Percentiles rank a stretch among this genome's conserved stretches.
Conservation (phyloP, 2,113 vertebrate genomes). For the Alethe castanea region DNA sequence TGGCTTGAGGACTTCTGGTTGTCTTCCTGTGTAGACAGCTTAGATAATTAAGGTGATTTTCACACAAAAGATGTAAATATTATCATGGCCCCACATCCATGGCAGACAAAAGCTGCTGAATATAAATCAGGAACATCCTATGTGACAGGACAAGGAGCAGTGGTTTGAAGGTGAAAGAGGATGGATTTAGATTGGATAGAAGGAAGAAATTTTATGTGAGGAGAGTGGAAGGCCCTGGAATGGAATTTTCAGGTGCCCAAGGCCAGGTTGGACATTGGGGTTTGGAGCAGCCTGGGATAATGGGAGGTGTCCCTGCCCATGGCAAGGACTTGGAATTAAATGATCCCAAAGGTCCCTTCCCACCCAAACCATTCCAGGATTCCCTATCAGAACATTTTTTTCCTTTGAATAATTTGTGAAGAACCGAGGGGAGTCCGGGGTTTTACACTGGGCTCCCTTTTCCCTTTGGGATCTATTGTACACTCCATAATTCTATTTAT, state of each 20-base stretch:
- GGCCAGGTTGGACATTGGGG: fast-evolving
- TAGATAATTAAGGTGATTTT: background rate
- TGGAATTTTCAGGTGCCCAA: background rate
- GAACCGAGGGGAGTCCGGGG: fast-evolving
- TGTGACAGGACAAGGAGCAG: background rate
- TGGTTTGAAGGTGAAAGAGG: background rate
- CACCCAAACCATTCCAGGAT: background rate
- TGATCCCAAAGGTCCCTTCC: background rate
- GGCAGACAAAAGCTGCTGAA: background rate
- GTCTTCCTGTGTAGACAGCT: background rate
- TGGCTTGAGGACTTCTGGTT: background rate
- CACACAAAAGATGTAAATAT: background rate
- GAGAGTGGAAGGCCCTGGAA: fast-evolving
- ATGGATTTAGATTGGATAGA: background rate
- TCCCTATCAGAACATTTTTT: fast-evolving
- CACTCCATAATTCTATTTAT: background rate
- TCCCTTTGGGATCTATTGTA: fast-evolving
- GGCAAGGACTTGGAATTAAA: fast-evolving
- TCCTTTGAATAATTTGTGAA: background rate
- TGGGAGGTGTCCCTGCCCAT: fast-evolving
- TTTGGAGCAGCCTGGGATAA: fast-evolving
- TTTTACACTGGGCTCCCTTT: background rate
- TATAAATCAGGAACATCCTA: background rate
- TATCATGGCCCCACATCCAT: fast-evolving
- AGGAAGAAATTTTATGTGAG: background rate